phyloP scores from a whole-genome alignment of 2,113 vertebrate genomes.

The Cyphomyrus discorhynchus region DNA sequence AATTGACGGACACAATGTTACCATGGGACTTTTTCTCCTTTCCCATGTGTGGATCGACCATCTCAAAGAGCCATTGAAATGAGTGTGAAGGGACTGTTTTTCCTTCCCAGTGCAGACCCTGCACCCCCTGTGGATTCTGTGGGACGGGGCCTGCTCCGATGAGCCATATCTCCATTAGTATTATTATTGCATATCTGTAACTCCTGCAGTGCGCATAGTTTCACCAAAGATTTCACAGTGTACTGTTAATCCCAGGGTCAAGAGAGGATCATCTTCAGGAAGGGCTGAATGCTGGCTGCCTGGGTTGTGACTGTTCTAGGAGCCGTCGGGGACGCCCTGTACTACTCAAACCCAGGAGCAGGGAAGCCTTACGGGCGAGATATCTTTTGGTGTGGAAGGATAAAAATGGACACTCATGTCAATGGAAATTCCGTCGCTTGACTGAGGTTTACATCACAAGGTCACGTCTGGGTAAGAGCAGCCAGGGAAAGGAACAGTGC shows the following conservation, averaged over 20 bases:
- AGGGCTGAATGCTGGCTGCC: neutral
- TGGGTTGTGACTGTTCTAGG: neutral
- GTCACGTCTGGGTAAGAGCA: neutral
- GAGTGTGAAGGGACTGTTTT: neutral
- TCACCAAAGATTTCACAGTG: neutral
- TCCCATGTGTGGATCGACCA: neutral
- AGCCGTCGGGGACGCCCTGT: neutral
- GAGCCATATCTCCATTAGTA: neutral
- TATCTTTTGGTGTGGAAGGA: neutral
- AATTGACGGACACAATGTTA: neutral
- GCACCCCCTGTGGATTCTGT: neutral
- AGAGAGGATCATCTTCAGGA: neutral
- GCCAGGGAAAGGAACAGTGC: neutral
- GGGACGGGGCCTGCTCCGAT: neutral
- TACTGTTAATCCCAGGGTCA: neutral
- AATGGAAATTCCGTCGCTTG: neutral
- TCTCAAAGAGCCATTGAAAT: neutral
- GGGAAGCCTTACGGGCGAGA: neutral
- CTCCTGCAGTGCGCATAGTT: neutral
- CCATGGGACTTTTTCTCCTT: neutral
- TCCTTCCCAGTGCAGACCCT: neutral
- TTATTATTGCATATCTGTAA: neutral
- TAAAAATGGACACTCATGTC: neutral
- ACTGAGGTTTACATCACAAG: neutral
- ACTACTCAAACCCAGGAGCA: neutral